Evolutionary conservation across 2,888 invertebrate species (phyloP), one percentile per base, ranked within the genome.

Genomic region (Aleiodes testaceus): DNA sequence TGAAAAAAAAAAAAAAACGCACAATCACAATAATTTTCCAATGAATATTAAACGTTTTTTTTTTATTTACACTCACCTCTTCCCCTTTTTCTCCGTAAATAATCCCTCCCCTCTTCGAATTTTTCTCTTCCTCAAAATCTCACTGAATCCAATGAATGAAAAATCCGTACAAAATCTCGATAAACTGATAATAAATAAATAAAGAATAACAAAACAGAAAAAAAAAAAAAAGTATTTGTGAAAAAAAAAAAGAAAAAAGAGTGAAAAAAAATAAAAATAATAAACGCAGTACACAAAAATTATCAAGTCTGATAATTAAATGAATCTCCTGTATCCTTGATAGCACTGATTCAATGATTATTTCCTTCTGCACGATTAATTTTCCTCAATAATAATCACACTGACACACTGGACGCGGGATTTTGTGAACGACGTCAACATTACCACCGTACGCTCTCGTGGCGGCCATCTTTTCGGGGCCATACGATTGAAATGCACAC

Each of bases 371-470:
- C 66, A 68, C 61, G 73, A 73, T 49, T 49, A 18, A 47, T 65
- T 65, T 30, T 64, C 65, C 67, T 72, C 73, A 77, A 74, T 50
- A 73, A 73, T 64, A 73, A 71, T 83, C 81, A 84, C 82, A 80
- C 79, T 80, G 80, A 78, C 79, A 80, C 79, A 81, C 80, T 79
- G 80, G 80, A 84, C 80, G 81, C 81, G 82, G 79, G 81, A 75
- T 79, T 77, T 80, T 75, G 78, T 77, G 78, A 84, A 83, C 80
- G 75, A 84, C 85, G 84, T 84, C 85, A 85, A 85, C 86, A 85
- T 82, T 83, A 84, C 82, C 82, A 84, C 82, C 75, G 85, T 85
- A 86, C 84, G 84, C 84, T 86, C 81, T 84, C 81, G 81, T 81
- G 83, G 85, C 87, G 84, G 87, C 87, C 87, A 87, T 87, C 84